Conservation (phyloP, 2,797 vertebrate species). For the Lycodopsis pacificus region DNA sequence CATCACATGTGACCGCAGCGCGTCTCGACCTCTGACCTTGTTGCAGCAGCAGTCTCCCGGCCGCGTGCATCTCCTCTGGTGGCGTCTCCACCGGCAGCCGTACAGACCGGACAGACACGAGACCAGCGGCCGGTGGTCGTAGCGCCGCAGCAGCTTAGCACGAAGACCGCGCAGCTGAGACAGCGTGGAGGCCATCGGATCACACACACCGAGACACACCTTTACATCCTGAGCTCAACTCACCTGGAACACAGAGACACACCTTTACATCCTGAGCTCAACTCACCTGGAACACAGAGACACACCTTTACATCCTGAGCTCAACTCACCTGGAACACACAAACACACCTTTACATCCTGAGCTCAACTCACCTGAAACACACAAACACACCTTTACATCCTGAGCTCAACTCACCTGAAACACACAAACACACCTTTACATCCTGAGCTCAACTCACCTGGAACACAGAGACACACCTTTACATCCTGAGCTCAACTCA, state of each 20-base stretch:
- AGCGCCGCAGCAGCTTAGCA: conserved; percentile 75
- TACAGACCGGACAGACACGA: conserved; percentile 89
- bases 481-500: too few species aligned
- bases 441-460: too few species aligned
- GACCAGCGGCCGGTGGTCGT: conserved; percentile 82
- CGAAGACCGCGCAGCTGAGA: conserved; percentile 82
- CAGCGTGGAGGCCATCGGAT: conserved; percentile 61
- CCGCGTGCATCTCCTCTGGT: conserved; percentile 74
- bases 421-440: too few species aligned
- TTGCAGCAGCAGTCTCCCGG: conserved; percentile 89
- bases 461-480: too few species aligned
- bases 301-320: neutral
- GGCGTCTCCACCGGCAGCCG: conserved; percentile 87
- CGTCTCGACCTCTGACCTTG: conserved; percentile 64
- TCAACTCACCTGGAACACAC: too few species aligned
- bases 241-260: too few species aligned
- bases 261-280: neutral
- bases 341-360: too few species aligned
- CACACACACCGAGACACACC: too few species aligned
- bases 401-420: too few species aligned
- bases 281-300: too few species aligned
- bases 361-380: too few species aligned
- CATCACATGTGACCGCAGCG: neutral
- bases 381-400: too few species aligned
- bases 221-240: neutral